phyloP scores from a whole-genome alignment of 1,140 invertebrate species.

The Dreissena polymorpha region DNA sequence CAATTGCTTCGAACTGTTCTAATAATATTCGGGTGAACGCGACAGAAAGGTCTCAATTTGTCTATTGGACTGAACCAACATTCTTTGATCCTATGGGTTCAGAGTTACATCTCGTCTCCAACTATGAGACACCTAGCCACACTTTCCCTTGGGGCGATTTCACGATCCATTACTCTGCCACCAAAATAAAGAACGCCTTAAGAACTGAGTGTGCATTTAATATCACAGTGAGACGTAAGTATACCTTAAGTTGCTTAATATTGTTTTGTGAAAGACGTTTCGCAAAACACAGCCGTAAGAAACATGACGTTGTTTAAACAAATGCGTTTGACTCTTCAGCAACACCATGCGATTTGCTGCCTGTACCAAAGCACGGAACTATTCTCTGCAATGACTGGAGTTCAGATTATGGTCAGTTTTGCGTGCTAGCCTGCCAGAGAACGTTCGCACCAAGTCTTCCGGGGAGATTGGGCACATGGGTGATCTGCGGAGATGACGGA shows the following conservation, averaged over 20 bases:
- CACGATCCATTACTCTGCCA: constrained; percentile 31
- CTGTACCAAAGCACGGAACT: background rate
- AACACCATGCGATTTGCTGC: constrained; percentile 13
- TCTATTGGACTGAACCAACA: constrained; percentile 8
- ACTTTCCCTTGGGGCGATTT: constrained; percentile 49
- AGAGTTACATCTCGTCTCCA: background rate
- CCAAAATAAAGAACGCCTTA: constrained; percentile 38
- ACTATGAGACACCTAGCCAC: constrained; percentile 23
- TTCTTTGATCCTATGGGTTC: constrained; percentile 4
- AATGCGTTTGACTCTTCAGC: background rate
- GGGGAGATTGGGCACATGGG: background rate
- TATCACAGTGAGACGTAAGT: constrained; percentile 38
- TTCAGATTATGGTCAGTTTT: background rate
- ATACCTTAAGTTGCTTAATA: background rate
- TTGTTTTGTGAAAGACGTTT: background rate
- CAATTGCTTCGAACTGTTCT: background rate
- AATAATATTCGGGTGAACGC: constrained; percentile 2
- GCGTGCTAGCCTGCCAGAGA: background rate
- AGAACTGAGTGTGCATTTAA: constrained; percentile 38
- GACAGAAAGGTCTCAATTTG: background rate
- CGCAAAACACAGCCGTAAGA: background rate
- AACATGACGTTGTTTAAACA: background rate
- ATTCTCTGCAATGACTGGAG: constrained; percentile 13
- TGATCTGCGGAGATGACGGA: constrained; percentile 9
- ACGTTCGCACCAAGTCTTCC: background rate